Evolutionary conservation across 2,797 vertebrate genomes (phyloP).

Genomic region (Muscicapa striata): DNA sequence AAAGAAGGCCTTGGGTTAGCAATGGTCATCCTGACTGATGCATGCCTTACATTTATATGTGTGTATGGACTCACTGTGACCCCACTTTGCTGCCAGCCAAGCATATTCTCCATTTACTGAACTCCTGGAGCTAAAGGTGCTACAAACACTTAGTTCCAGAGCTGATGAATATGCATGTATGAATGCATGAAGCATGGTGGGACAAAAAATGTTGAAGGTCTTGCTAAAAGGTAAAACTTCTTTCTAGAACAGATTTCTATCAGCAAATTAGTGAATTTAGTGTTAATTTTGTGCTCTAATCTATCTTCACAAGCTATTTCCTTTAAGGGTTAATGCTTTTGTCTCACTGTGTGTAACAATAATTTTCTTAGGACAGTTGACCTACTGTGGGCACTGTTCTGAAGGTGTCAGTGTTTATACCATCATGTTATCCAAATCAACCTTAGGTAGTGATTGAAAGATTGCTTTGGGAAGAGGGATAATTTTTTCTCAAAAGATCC

Average conservation of each 20-base stretch:
- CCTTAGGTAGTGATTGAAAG: neutral
- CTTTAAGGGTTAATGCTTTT: neutral
- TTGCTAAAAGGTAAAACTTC: neutral
- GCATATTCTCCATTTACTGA: neutral
- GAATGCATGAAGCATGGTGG: neutral
- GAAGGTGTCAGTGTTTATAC: neutral
- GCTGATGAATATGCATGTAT: neutral
- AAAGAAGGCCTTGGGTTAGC: neutral
- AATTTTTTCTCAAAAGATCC: neutral
- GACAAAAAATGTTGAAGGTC: neutral
- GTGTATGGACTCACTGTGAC: neutral
- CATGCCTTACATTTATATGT: neutral
- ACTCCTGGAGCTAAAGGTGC: neutral
- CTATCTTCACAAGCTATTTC: neutral
- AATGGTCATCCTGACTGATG: neutral
- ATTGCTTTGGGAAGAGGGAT: neutral
- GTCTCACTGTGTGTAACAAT: neutral
- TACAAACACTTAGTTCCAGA: neutral
- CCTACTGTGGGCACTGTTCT: neutral
- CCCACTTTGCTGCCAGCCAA: neutral
- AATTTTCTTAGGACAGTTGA: neutral
- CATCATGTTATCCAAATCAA: neutral
- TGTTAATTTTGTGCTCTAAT: neutral
- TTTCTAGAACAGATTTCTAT: neutral
- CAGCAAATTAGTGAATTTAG: neutral